Conservation (phyloP, 2,113 vertebrate species). For the Pardalotus punctatus region DNA sequence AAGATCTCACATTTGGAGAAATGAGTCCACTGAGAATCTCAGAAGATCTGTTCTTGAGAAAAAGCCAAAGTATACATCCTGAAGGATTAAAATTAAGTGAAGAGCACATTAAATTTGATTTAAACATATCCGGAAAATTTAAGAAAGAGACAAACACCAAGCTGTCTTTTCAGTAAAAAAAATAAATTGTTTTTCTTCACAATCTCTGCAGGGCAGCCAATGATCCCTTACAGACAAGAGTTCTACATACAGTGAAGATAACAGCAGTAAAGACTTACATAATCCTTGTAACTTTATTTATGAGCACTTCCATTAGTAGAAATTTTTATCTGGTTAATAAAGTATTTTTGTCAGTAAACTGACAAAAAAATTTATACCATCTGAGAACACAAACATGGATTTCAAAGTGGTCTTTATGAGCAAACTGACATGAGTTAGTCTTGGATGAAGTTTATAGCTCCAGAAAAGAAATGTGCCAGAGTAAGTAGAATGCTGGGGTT, state of each 20-base stretch:
- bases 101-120: constrained; percentile 17
- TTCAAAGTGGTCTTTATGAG: neutral
- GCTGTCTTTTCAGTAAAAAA: neutral
- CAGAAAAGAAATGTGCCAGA: neutral
- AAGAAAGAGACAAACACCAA: neutral
- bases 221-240: neutral
- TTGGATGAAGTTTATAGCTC: neutral
- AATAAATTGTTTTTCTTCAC: neutral
- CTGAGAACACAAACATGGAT: neutral
- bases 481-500: neutral
- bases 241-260: neutral
- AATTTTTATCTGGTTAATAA: neutral
- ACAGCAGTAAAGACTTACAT: neutral
- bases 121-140: constrained; percentile 8
- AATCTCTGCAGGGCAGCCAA: neutral
- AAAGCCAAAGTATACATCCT: constrained; percentile 53
- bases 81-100: constrained; percentile 47
- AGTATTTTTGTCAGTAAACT: neutral
- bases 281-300: neutral
- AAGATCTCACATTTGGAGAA: neutral
- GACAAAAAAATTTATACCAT: neutral
- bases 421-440: neutral
- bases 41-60: constrained; percentile 6
- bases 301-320: neutral
- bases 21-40: neutral